Conservation (phyloP, 2,113 vertebrate genomes). For the Gambusia holbrooki region DNA sequence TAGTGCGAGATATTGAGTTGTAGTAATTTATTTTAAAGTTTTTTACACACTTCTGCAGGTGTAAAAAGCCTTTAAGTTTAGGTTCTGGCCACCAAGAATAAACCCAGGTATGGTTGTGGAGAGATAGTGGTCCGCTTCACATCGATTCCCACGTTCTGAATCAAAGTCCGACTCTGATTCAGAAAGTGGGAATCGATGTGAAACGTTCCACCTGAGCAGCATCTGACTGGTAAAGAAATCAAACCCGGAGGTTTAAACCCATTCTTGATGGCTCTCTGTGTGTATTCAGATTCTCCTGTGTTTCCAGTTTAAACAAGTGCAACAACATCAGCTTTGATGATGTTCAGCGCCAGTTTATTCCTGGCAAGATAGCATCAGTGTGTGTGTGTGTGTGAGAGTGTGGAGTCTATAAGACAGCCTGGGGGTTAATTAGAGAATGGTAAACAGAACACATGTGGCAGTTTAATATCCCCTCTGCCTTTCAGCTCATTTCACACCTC, state of each 20-base stretch:
- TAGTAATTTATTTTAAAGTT: background rate
- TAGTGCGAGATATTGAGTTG: no score
- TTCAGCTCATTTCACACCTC: constrained; percentile 80
- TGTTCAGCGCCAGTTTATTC: constrained; percentile 43
- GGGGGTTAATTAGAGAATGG: constrained; percentile 80
- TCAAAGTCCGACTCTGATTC: background rate
- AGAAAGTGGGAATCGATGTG: constrained; percentile 5
- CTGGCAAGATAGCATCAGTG: constrained; percentile 27
- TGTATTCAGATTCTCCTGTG: background rate
- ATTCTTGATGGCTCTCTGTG: constrained; percentile 6
- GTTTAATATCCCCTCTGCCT: constrained; percentile 77
- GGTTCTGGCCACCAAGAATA: background rate
- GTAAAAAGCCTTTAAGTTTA: background rate
- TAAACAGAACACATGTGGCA: constrained; percentile 81
- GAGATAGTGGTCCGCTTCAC: background rate
- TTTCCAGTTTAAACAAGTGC: constrained; percentile 31
- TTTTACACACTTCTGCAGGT: background rate
- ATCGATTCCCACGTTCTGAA: background rate
- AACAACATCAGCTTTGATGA: constrained; percentile 36
- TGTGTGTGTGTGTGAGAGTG: constrained; percentile 29
- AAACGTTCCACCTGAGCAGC: constrained; percentile 5
- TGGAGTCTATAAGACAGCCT: constrained; percentile 70
- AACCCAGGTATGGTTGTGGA: background rate
- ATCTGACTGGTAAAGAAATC: constrained; percentile 31
- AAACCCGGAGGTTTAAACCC: constrained; percentile 41